A percentile compares a stretch with the other conserved stretches of the same genome.
These are phyloP conservation scores for Procambarus virginalis DNA, from an alignment of 1,140 invertebrate genomes.

Conservation along the genomic window DNA sequence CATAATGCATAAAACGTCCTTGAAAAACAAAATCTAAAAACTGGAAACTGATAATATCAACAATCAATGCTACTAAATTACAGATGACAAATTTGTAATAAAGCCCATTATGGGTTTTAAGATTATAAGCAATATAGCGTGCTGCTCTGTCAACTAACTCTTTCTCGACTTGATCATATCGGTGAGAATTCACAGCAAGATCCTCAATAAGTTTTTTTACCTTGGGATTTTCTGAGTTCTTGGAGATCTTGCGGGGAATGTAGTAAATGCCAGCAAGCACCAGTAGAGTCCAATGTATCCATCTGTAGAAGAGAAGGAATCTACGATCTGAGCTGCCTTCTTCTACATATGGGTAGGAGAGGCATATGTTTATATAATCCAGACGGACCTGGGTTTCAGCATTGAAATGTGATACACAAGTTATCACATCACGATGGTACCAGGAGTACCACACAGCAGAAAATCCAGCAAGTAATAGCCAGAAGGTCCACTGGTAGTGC, in stretches of 20 bases:
- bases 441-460: constrained; percentile 63
- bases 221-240: constrained; percentile 62
- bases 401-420: constrained; percentile 63
- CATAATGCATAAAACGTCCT: constrained; percentile 59
- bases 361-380: constrained; percentile 65
- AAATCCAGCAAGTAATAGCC: constrained; percentile 64
- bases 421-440: constrained; percentile 65
- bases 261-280: constrained; percentile 66
- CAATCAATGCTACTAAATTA: constrained; percentile 58
- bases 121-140: constrained; percentile 57
- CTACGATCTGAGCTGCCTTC: constrained; percentile 41
- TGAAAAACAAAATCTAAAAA: constrained; percentile 69
- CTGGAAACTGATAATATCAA: constrained; percentile 67
- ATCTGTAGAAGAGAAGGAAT: constrained; percentile 64
- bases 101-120: constrained; percentile 62
- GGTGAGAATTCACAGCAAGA: constrained; percentile 55
- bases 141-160: constrained; percentile 61
- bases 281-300: constrained; percentile 64
- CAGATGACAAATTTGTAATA: constrained; percentile 67
- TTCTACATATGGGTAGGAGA: constrained; percentile 62
- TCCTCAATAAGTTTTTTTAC: constrained; percentile 64
- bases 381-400: constrained; percentile 62
- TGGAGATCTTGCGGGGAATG: constrained; percentile 64
- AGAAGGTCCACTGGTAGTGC: constrained; percentile 67
- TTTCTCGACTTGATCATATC: constrained; percentile 60